A percentile compares a stretch with the other conserved stretches of the same genome.
Evolutionary conservation across 2,113 vertebrate genomes (phyloP).

Genomic region (Urocolius indicus): DNA sequence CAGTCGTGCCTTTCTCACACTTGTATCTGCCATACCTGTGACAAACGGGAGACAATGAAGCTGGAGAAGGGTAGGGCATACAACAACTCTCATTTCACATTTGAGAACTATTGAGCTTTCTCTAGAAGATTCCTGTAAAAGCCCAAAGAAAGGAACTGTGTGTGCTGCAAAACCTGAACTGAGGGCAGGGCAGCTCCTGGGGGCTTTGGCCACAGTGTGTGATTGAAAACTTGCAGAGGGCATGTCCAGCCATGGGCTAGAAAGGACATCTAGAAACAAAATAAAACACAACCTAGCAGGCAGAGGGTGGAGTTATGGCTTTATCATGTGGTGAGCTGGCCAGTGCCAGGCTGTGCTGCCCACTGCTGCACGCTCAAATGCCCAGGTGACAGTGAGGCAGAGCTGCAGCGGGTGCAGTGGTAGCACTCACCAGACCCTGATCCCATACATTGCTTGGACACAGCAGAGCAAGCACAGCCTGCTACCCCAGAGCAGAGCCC

Average conservation of each 20-base stretch:
- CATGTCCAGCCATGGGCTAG: neutral
- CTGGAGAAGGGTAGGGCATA: rapidly evolving
- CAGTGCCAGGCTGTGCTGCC: neutral
- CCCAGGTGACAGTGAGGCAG: rapidly evolving
- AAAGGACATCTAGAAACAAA: neutral
- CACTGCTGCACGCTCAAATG: rapidly evolving
- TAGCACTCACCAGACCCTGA: rapidly evolving
- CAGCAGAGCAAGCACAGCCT: neutral
- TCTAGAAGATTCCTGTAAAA: neutral
- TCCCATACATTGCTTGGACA: no score
- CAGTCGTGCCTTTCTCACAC: slow-evolving; percentile 83
- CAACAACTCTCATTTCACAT: neutral
- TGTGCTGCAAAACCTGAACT: neutral
- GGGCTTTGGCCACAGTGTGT: neutral
- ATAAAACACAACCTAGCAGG: rapidly evolving
- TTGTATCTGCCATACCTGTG: slow-evolving; percentile 78
- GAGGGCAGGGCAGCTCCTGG: rapidly evolving
- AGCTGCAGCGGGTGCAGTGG: rapidly evolving
- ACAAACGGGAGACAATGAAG: neutral
- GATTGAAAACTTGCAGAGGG: no score
- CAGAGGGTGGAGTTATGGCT: neutral
- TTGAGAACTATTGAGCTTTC: neutral
- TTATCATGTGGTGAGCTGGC: neutral
- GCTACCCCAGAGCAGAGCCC: neutral
- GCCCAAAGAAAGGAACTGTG: neutral